Percentiles rank a stretch among this genome's conserved stretches.
These are phyloP conservation scores for Norana najaformis DNA, from an alignment of 2,888 invertebrate species.

Conservation along the genomic window DNA sequence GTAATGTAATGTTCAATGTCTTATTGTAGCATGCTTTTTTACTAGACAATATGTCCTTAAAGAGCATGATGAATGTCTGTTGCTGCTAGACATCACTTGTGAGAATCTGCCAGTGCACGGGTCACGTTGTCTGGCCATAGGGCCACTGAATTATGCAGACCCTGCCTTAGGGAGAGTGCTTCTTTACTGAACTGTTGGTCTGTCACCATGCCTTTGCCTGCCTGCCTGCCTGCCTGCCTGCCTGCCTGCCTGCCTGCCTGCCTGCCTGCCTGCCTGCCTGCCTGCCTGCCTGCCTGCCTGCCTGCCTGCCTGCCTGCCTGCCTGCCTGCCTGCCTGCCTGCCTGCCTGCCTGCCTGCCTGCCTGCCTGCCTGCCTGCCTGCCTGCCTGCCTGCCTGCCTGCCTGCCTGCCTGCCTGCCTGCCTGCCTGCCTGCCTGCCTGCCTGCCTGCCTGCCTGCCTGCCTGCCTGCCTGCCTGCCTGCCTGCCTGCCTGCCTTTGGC, in stretches of 20 bases:
- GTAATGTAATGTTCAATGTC: no score
- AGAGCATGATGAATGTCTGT: not conserved
- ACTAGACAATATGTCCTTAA: not conserved
- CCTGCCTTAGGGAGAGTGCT: no score
- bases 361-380: not conserved
- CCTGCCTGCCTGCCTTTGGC: not conserved
- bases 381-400: not conserved
- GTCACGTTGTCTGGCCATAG: not conserved
- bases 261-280: not conserved
- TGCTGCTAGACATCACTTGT: not conserved
- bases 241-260: no score
- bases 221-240: not conserved
- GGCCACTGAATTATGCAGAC: slow-evolving; percentile 13
- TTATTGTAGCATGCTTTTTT: no score
- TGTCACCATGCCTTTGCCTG: not conserved
- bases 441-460: not conserved
- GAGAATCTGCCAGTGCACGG: not conserved
- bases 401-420: not conserved
- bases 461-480: not conserved
- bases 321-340: not conserved
- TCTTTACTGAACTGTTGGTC: not conserved
- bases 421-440: not conserved
- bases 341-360: not conserved
- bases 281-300: no score
- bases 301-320: not conserved